A percentile compares a stretch with the other conserved stretches of the same genome.
These are phyloP conservation scores for Gobius niger DNA, from an alignment of 2,113 vertebrate genomes.

Conservation along the genomic window DNA sequence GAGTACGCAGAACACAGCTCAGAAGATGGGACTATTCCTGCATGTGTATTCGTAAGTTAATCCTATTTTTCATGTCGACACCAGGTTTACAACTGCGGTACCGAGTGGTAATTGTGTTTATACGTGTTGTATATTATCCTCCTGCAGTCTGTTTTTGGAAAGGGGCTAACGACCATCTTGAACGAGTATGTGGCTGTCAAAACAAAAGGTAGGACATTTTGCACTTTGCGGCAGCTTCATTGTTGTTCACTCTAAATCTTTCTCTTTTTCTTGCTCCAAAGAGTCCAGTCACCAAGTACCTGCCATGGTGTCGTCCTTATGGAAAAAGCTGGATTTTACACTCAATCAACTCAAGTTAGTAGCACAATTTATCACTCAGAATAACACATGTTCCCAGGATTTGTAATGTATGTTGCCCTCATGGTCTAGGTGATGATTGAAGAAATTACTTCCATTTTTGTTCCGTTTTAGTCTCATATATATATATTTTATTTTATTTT, in stretches of 20 bases:
- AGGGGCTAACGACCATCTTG: constrained; percentile 92
- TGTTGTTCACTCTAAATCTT: not conserved
- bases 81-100: not conserved
- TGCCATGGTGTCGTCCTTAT: constrained; percentile 92
- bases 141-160: constrained; percentile 92
- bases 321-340: constrained; percentile 97
- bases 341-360: constrained; percentile 95
- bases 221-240: not conserved
- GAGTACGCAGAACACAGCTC: constrained; percentile 95
- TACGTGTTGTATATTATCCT: constrained; percentile 1
- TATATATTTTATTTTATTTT: not conserved
- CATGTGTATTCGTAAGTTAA: constrained; percentile 90
- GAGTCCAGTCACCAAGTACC: constrained; percentile 82
- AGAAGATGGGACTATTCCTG: constrained; percentile 90
- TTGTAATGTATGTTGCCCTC: too few species aligned
- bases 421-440: too few species aligned
- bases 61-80: not conserved
- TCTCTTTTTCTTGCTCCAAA: constrained; percentile 19
- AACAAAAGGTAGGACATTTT: constrained; percentile 85
- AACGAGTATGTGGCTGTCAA: constrained; percentile 94
- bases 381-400: too few species aligned
- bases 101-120: not conserved
- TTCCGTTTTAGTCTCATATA: too few species aligned
- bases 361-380: not conserved
- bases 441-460: not conserved